Evolutionary conservation across 2,797 vertebrate species (phyloP).

Genomic region (Amniataba percoides): DNA sequence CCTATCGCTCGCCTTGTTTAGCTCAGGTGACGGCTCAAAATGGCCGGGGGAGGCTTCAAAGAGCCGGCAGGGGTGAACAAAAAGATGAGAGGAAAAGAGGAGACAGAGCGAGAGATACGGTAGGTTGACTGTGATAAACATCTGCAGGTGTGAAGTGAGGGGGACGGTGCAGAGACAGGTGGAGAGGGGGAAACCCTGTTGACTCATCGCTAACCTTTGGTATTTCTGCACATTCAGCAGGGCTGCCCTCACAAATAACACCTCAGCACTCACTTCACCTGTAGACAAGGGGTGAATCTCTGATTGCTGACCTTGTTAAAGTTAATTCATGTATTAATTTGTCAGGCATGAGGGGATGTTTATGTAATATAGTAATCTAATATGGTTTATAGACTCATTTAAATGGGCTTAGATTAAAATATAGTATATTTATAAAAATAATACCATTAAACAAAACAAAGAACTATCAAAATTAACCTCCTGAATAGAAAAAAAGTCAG

Average conservation of each 20-base stretch:
- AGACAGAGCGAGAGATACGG: slow-evolving; percentile 42
- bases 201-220: not conserved
- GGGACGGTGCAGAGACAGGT: slow-evolving; percentile 59
- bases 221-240: not conserved
- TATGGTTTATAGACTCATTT: not conserved
- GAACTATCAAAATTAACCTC: not conserved
- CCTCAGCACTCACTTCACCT: not conserved
- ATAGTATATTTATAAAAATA: not conserved
- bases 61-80: slow-evolving; percentile 41
- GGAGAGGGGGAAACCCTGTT: slow-evolving; percentile 37
- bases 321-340: not conserved
- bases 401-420: not conserved
- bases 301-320: not conserved
- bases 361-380: not conserved
- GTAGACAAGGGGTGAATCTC: not conserved
- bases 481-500: not conserved
- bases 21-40: slow-evolving; percentile 52
- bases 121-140: slow-evolving; percentile 72
- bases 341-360: not conserved
- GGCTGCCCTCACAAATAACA: not conserved
- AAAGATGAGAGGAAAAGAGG: slow-evolving; percentile 45
- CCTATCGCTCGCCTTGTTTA: slow-evolving; percentile 60
- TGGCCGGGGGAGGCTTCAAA: slow-evolving; percentile 72
- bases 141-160: slow-evolving; percentile 80
- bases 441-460: not conserved